phyloP scores from a whole-genome alignment of 1,140 invertebrate species.

The Halictus rubicundus region DNA sequence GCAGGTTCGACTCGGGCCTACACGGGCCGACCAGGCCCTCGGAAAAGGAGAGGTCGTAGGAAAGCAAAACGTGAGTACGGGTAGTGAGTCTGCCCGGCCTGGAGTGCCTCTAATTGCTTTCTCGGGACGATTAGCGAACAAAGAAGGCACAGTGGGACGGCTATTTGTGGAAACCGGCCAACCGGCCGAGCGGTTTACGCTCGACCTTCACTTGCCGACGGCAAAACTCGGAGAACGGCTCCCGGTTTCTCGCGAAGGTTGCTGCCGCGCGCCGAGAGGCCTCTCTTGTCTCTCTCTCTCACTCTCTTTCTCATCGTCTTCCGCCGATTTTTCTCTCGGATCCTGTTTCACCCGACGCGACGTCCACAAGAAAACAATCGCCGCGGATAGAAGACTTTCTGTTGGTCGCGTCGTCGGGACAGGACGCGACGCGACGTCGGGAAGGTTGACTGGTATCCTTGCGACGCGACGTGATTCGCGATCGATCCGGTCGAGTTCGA shows the following conservation, averaged over 20 bases:
- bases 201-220: slow-evolving; percentile 60
- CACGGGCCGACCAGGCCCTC: too few relatives aligned
- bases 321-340: slow-evolving; percentile 42
- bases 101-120: slow-evolving; percentile 52
- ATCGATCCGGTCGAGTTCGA: neutral
- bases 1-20: too few relatives aligned
- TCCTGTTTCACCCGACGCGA: slow-evolving; percentile 28
- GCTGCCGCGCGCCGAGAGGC: slow-evolving; percentile 1
- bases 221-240: slow-evolving; percentile 56
- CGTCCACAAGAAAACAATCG: slow-evolving; percentile 5
- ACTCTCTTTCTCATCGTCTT: slow-evolving; percentile 18
- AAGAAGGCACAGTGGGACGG: slow-evolving; percentile 58
- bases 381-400: neutral
- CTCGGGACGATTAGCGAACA: slow-evolving; percentile 61
- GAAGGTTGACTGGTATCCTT: slow-evolving; percentile 1
- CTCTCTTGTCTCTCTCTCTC: slow-evolving; percentile 8
- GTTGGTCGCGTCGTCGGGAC: neutral
- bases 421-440: neutral
- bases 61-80: neutral
- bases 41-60: neutral
- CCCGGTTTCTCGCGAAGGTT: slow-evolving; percentile 57
- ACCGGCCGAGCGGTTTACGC: slow-evolving; percentile 47
- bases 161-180: slow-evolving; percentile 65
- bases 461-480: neutral
- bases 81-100: neutral